These are phyloP conservation scores for Miichthys miiuy DNA, from an alignment of 2,797 vertebrate species.

Conservation along the genomic window DNA sequence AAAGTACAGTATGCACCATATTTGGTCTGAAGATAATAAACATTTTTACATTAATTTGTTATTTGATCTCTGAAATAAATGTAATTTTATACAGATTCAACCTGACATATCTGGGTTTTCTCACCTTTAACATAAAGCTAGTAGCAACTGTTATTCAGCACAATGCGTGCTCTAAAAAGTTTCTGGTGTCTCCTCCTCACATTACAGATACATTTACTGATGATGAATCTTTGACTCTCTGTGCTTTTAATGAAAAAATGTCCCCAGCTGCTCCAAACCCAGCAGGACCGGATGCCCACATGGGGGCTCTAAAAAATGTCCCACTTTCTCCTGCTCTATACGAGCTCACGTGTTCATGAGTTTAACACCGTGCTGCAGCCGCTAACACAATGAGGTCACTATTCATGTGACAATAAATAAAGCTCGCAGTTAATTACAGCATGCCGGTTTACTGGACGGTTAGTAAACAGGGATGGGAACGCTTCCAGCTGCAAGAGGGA, in stretches of 20 bases:
- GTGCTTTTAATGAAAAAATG: constrained; percentile 20
- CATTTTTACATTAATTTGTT: neutral
- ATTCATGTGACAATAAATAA: constrained; percentile 27
- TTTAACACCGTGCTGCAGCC: constrained; percentile 31
- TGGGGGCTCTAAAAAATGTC: constrained; percentile 15
- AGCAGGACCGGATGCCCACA: constrained; percentile 35
- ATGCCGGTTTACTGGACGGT: constrained; percentile 1
- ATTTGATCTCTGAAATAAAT: neutral
- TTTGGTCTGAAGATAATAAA: neutral
- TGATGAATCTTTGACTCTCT: neutral
- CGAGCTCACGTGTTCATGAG: constrained; percentile 15
- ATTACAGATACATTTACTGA: neutral
- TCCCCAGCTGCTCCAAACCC: constrained; percentile 23
- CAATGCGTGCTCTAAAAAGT: no score
- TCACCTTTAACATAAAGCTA: neutral
- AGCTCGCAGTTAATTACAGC: constrained; percentile 24
- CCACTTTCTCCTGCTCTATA: constrained; percentile 32
- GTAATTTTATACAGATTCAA: neutral
- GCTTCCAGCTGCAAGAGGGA: neutral
- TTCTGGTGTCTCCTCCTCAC: neutral
- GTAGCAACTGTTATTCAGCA: neutral
- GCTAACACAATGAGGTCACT: constrained; percentile 29
- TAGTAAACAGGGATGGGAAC: constrained; percentile 25
- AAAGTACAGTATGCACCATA: constrained; percentile 8
- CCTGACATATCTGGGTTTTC: neutral